Evolutionary conservation across 2,888 invertebrate genomes (phyloP).

Genomic region (Choreutis nemorana): DNA sequence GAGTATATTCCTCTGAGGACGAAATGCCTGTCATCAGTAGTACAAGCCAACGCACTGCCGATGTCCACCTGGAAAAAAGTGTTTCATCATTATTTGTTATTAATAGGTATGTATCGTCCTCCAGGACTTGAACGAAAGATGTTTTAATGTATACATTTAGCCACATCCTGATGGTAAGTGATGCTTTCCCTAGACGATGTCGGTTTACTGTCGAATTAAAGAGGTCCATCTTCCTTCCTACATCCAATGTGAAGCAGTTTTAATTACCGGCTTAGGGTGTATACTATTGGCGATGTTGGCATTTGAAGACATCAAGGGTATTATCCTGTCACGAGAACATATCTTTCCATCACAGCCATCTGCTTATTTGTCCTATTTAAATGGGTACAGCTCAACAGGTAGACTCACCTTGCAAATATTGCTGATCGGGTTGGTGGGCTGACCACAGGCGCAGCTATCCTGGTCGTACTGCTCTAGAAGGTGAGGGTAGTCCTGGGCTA

Average conservation of each 20-base stretch:
- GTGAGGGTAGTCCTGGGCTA: conserved; percentile 63
- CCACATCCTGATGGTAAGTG: not conserved
- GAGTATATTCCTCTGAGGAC: conserved; percentile 79
- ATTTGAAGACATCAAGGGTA: too few relatives aligned
- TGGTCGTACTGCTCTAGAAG: conserved; percentile 66
- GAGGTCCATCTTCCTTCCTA: not conserved
- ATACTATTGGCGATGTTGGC: too few relatives aligned
- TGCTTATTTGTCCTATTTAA: too few relatives aligned
- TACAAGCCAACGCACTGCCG: conserved; percentile 84
- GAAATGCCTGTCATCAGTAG: conserved; percentile 72
- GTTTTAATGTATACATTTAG: not conserved
- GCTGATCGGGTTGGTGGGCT: conserved; percentile 65
- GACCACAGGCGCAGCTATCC: conserved; percentile 75
- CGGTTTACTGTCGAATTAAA: not conserved
- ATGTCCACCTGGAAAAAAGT: conserved; percentile 62
- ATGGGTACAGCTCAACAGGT: not conserved
- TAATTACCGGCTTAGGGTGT: too few relatives aligned
- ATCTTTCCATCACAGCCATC: too few relatives aligned
- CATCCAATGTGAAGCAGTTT: not conserved
- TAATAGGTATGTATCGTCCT: too few relatives aligned
- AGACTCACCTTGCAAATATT: conserved; percentile 77
- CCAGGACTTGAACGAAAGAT: not conserved
- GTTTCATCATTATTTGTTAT: not conserved
- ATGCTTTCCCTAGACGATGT: not conserved
- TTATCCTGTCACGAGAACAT: too few relatives aligned